Percentiles rank a stretch among this genome's conserved stretches.
Conservation (phyloP, 2,113 vertebrate genomes). For the Muntiacus muntjak region DNA sequence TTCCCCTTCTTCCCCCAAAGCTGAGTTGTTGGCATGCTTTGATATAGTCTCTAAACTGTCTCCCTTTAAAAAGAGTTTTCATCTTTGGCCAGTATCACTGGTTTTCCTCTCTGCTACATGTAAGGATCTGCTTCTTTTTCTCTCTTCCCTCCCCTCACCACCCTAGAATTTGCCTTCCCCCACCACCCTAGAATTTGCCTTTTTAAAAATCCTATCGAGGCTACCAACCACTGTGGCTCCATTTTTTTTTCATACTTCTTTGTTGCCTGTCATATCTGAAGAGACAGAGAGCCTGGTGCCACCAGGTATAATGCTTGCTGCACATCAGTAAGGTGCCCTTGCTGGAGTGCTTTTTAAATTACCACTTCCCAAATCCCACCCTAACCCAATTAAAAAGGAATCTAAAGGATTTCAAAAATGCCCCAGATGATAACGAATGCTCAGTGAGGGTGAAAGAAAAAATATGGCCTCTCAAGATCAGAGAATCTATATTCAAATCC, state of each 20-base stretch:
- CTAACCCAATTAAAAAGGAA: neutral
- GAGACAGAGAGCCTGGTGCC: neutral
- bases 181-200: neutral
- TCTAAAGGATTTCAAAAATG: neutral
- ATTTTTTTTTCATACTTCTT: neutral
- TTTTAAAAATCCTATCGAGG: neutral
- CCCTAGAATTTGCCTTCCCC: neutral
- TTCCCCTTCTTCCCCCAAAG: neutral
- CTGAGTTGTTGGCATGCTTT: neutral
- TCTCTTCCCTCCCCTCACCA: neutral
- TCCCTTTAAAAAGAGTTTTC: conserved; percentile 18
- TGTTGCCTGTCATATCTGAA: neutral
- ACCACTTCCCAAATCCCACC: neutral
- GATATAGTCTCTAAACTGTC: neutral
- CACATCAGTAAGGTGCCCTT: neutral
- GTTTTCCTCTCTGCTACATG: neutral
- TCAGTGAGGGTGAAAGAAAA: neutral
- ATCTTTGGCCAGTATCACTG: neutral
- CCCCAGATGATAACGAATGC: neutral
- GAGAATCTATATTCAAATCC: neutral
- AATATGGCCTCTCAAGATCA: neutral
- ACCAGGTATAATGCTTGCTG: neutral
- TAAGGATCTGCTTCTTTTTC: neutral
- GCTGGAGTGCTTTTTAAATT: neutral
- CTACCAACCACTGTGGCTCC: neutral